A percentile compares a stretch with the other conserved stretches of the same genome.
phyloP scores from a whole-genome alignment of 2,797 vertebrate species.

The Lepilemur ruficaudatus region DNA sequence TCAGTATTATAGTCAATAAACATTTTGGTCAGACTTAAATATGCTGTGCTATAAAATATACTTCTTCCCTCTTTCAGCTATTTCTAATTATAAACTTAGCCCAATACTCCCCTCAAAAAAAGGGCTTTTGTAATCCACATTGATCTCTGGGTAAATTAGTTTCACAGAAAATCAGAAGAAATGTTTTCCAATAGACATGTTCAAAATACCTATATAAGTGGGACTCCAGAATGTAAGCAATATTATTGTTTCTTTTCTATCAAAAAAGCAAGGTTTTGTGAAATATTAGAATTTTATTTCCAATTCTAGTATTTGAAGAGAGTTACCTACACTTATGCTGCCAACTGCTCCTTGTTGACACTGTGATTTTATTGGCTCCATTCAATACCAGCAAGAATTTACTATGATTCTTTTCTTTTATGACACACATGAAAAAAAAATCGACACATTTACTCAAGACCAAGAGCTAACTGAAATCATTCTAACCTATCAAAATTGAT shows the following conservation, averaged over 20 bases:
- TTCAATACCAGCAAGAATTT: neutral
- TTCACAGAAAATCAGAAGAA: neutral
- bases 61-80: neutral
- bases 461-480: neutral
- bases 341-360: neutral
- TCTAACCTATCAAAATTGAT: constrained; percentile 25
- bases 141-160: neutral
- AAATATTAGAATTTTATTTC: constrained; percentile 7
- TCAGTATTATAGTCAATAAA: neutral
- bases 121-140: neutral
- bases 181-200: neutral
- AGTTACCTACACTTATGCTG: neutral
- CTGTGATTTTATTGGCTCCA: neutral
- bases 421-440: neutral
- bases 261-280: neutral
- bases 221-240: neutral
- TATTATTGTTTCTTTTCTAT: neutral
- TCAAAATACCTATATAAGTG: neutral
- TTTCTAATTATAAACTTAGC: neutral
- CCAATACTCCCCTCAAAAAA: neutral
- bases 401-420: neutral
- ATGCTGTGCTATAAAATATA: neutral
- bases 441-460: neutral
- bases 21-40: neutral
- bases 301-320: neutral